Evolutionary conservation across 2,113 vertebrate genomes (phyloP).

Genomic region (Tenebrosternarchus preto): DNA sequence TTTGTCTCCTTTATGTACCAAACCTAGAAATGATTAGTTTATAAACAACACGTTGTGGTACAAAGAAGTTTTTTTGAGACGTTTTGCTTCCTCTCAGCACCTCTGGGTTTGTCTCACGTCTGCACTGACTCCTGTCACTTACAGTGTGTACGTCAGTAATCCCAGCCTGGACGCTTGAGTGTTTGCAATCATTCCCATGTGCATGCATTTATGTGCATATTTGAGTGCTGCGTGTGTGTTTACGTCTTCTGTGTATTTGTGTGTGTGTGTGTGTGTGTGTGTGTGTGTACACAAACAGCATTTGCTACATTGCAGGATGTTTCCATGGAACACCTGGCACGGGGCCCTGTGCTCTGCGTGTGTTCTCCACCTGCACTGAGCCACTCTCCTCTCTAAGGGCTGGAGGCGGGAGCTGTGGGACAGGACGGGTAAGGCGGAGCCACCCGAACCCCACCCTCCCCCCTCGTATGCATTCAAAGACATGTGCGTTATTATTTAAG

Average conservation of each 20-base stretch:
- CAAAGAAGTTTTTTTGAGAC: too few species aligned
- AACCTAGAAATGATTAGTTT: too few species aligned
- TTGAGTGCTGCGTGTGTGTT: conserved; percentile 28
- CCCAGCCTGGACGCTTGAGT: too few species aligned
- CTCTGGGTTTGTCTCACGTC: too few species aligned
- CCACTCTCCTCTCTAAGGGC: conserved; percentile 53
- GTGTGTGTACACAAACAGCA: background rate
- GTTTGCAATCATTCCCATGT: too few species aligned
- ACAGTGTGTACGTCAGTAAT: too few species aligned
- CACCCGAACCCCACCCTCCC: conserved; percentile 56
- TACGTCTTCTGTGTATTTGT: too few species aligned
- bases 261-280: conserved; percentile 35
- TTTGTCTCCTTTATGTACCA: too few species aligned
- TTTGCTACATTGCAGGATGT: conserved; percentile 60
- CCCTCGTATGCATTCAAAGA: conserved; percentile 23
- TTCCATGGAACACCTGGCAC: conserved; percentile 73
- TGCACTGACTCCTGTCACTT: too few species aligned
- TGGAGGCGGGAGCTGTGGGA: conserved; percentile 65
- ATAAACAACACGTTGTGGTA: too few species aligned
- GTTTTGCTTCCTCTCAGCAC: too few species aligned
- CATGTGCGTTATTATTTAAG: conserved; percentile 52
- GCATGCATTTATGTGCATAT: conserved; percentile 12
- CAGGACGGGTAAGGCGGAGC: conserved; percentile 60
- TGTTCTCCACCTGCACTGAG: background rate
- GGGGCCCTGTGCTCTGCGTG: conserved; percentile 53